These are phyloP conservation scores for Panagrolaimus sp. DNA, from an alignment of 1,140 invertebrate species.

Conservation along the genomic window DNA sequence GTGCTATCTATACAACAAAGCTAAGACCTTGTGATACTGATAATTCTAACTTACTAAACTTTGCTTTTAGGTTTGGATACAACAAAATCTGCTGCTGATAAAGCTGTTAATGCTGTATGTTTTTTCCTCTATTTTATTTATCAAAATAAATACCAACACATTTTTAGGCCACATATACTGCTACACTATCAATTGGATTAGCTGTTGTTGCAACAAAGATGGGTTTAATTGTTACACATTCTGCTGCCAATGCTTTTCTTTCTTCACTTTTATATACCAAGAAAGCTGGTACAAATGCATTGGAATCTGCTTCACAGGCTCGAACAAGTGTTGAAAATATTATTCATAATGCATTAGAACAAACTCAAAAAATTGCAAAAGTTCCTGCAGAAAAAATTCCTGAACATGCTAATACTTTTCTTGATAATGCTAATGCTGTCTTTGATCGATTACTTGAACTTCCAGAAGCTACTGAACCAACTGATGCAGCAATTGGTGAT, in stretches of 20 bases:
- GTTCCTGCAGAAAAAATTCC: slow-evolving; percentile 23
- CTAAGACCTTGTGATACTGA: too few species aligned
- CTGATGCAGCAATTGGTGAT: slow-evolving; percentile 19
- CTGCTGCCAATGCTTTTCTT: slow-evolving; percentile 29
- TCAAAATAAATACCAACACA: too few species aligned
- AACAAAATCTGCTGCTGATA: not conserved
- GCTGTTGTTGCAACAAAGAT: slow-evolving; percentile 23
- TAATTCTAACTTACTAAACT: too few species aligned
- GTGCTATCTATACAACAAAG: too few species aligned
- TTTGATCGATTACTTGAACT: slow-evolving; percentile 24
- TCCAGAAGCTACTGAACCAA: slow-evolving; percentile 8
- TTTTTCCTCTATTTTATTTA: too few species aligned
- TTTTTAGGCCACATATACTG: not conserved
- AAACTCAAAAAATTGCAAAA: slow-evolving; percentile 29
- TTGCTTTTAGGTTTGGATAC: not conserved
- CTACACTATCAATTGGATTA: slow-evolving; percentile 22
- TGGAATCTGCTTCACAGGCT: not conserved
- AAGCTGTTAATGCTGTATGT: not conserved
- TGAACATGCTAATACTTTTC: slow-evolving; percentile 31
- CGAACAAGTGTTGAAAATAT: slow-evolving; percentile 23
- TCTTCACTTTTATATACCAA: slow-evolving; percentile 32
- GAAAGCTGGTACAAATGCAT: slow-evolving; percentile 9
- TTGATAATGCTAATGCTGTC: slow-evolving; percentile 27
- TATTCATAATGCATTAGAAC: slow-evolving; percentile 20
- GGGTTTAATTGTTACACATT: slow-evolving; percentile 22